These are phyloP conservation scores for Menidia beryllina DNA, from an alignment of 2,113 vertebrate species.

Conservation along the genomic window DNA sequence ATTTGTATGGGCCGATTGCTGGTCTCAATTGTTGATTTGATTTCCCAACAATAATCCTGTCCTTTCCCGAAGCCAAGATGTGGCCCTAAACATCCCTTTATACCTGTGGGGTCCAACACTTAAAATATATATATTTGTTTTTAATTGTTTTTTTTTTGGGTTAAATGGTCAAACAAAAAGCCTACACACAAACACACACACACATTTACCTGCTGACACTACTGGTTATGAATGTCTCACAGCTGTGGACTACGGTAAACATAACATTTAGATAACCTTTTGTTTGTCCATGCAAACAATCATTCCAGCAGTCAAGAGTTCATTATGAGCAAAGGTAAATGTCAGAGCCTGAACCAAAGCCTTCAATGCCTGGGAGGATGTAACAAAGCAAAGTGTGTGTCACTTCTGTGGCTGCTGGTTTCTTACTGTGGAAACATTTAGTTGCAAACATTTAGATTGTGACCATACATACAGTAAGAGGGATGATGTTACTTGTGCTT, in stretches of 20 bases:
- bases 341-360: conserved; percentile 32
- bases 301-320: conserved; percentile 28
- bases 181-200: too few relatives aligned
- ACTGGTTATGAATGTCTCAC: conserved; percentile 32
- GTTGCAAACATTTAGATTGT: conserved; percentile 18
- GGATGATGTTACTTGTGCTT: conserved; percentile 1
- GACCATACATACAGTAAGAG: not conserved
- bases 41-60: not conserved
- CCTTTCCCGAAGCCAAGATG: not conserved
- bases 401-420: conserved; percentile 23
- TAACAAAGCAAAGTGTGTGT: conserved; percentile 38
- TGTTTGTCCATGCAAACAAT: conserved; percentile 32
- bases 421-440: not conserved
- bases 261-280: conserved; percentile 46
- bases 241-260: conserved; percentile 1
- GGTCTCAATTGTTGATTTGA: too few relatives aligned
- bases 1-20: not conserved
- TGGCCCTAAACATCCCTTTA: not conserved
- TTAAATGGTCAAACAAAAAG: not conserved
- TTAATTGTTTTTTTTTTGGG: too few relatives aligned
- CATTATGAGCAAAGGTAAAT: conserved; percentile 44
- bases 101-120: not conserved
- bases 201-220: conserved; percentile 43
- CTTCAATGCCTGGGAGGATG: conserved; percentile 7
- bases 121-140: too few relatives aligned